A percentile compares a stretch with the other conserved stretches of the same genome.
phyloP scores from a whole-genome alignment of 2,113 vertebrate species.

The Dicentrarchus labrax region DNA sequence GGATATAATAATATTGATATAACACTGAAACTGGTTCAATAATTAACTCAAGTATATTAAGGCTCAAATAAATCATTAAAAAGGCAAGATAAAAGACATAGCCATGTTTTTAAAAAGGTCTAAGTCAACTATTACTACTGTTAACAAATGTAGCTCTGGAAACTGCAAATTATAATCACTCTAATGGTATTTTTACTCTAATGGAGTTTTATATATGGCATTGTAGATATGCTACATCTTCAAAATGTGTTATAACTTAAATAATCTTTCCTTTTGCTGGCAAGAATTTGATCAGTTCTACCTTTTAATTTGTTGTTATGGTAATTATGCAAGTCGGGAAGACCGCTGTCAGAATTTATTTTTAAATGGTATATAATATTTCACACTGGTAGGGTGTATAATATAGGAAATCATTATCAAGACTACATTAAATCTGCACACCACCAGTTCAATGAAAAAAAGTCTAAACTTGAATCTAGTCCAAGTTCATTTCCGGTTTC shows the following conservation, averaged over 20 bases:
- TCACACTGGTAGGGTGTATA: too few relatives aligned
- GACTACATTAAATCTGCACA: neutral
- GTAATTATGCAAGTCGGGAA: neutral
- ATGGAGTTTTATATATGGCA: neutral
- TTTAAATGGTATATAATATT: slow-evolving; percentile 1
- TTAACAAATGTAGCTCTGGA: neutral
- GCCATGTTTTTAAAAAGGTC: neutral
- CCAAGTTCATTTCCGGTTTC: neutral
- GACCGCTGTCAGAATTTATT: neutral
- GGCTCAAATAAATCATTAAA: neutral
- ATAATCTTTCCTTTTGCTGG: neutral
- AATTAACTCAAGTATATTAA: neutral
- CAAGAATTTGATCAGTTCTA: neutral
- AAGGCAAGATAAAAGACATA: slow-evolving; percentile 1
- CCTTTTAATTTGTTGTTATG: neutral
- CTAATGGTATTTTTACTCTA: neutral
- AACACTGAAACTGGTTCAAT: neutral
- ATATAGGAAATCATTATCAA: neutral
- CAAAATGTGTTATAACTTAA: slow-evolving; percentile 1
- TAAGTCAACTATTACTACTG: neutral
- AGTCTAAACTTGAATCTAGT: neutral
- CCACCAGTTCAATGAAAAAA: neutral
- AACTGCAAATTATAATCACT: neutral
- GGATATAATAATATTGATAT: neutral
- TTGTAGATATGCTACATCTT: neutral